phyloP scores from a whole-genome alignment of 2,113 vertebrate species.

The Athene cunicularia region DNA sequence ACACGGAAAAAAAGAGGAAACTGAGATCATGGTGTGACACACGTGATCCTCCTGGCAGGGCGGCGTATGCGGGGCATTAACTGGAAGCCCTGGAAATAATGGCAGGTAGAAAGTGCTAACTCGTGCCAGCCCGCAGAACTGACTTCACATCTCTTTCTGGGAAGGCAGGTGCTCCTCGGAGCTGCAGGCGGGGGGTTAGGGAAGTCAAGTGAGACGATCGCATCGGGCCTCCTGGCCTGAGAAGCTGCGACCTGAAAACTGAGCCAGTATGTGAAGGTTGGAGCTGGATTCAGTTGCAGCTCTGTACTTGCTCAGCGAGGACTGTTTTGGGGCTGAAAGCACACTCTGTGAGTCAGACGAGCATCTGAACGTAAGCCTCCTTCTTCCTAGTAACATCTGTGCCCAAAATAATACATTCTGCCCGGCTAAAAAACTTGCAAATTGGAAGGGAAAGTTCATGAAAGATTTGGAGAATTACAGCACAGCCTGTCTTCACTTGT shows the following conservation, averaged over 20 bases:
- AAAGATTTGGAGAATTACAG: neutral
- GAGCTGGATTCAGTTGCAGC: neutral
- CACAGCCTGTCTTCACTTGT: neutral
- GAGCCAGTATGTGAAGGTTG: accelerated
- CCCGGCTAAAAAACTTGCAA: neutral
- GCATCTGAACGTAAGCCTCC: neutral
- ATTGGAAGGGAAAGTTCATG: neutral
- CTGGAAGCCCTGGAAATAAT: neutral
- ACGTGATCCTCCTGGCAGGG: neutral
- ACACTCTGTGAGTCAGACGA: neutral
- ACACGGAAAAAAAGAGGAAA: neutral
- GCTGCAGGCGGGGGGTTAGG: neutral
- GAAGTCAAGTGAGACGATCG: neutral
- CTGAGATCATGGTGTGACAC: neutral
- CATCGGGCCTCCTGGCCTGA: neutral
- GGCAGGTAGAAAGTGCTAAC: neutral
- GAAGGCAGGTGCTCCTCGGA: neutral
- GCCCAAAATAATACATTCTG: neutral
- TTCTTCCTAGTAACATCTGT: neutral
- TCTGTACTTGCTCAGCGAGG: neutral
- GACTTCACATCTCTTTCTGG: neutral
- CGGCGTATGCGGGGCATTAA: neutral
- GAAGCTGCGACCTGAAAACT: neutral
- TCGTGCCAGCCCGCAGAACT: neutral
- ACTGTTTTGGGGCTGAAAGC: neutral